Evolutionary conservation across 2,888 invertebrate genomes (phyloP).

Genomic region (Trichogramma dendrolimi): DNA sequence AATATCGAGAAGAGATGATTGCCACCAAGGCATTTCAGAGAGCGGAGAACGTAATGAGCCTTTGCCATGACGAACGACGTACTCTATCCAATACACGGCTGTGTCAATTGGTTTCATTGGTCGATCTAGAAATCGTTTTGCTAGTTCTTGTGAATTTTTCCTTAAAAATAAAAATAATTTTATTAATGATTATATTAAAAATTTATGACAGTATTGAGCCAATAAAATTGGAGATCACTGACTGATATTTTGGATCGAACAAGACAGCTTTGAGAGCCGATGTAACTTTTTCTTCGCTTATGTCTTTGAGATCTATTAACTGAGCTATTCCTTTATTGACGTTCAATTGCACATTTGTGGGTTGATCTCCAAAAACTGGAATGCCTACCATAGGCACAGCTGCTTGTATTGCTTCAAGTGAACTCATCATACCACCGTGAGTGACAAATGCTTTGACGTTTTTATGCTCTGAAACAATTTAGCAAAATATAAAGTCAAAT

Average conservation of each 20-base stretch:
- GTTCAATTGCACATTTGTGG: slow-evolving; percentile 33
- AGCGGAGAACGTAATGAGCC: slow-evolving; percentile 49
- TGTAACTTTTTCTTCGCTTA: slow-evolving; percentile 47
- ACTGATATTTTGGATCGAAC: slow-evolving; percentile 47
- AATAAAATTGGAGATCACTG: neutral
- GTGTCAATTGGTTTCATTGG: slow-evolving; percentile 59
- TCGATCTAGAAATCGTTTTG: slow-evolving; percentile 51
- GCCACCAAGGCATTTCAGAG: slow-evolving; percentile 49
- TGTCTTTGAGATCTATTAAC: slow-evolving; percentile 24
- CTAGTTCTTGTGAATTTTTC: slow-evolving; percentile 6
- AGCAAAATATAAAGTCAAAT: neutral
- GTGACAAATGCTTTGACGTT: slow-evolving; percentile 39
- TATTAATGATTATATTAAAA: neutral
- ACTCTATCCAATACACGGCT: slow-evolving; percentile 66
- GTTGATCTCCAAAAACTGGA: slow-evolving; percentile 40
- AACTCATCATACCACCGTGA: slow-evolving; percentile 39
- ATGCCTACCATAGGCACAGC: slow-evolving; percentile 39
- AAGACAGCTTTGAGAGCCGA: slow-evolving; percentile 46
- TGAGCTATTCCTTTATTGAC: slow-evolving; percentile 33
- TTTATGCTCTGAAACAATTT: slow-evolving; percentile 36
- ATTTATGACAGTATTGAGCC: neutral
- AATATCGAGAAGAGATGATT: slow-evolving; percentile 55
- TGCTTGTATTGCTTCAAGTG: slow-evolving; percentile 36
- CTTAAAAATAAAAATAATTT: neutral
- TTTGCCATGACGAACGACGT: slow-evolving; percentile 55